Evolutionary conservation across 2,888 invertebrate genomes (phyloP).

Genomic region (Schizaphis graminum): DNA sequence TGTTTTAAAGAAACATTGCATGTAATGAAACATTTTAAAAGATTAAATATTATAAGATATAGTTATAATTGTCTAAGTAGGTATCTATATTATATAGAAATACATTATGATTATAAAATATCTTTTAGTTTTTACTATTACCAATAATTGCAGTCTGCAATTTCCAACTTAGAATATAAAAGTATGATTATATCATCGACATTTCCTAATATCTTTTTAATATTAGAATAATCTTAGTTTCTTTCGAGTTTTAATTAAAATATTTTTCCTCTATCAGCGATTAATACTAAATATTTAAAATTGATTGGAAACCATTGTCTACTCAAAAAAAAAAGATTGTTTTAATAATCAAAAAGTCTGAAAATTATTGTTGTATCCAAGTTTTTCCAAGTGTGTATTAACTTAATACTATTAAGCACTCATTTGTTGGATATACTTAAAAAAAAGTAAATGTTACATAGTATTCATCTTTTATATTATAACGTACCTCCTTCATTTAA

Average conservation of each 20-base stretch:
- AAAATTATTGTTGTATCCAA: not conserved
- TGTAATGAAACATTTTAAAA: not conserved
- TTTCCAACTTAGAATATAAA: not conserved
- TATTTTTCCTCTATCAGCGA: not conserved
- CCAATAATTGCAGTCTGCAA: not conserved
- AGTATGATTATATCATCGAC: not conserved
- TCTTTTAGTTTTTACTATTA: not conserved
- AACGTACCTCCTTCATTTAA: too few relatives aligned
- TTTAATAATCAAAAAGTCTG: not conserved
- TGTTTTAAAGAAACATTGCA: not conserved
- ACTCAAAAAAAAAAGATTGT: not conserved
- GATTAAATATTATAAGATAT: conserved; percentile 7
- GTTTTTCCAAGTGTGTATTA: not conserved
- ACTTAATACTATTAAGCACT: not conserved
- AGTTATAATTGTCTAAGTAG: not conserved
- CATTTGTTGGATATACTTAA: not conserved
- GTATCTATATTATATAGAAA: not conserved
- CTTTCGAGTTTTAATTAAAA: not conserved
- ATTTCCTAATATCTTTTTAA: not conserved
- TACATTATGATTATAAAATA: not conserved
- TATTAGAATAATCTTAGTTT: not conserved
- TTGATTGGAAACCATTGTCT: not conserved
- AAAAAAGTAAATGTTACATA: too few relatives aligned
- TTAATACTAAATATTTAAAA: not conserved
- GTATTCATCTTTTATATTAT: too few relatives aligned